phyloP scores from a whole-genome alignment of 2,888 invertebrate species.

The Ptychoptera contaminata region DNA sequence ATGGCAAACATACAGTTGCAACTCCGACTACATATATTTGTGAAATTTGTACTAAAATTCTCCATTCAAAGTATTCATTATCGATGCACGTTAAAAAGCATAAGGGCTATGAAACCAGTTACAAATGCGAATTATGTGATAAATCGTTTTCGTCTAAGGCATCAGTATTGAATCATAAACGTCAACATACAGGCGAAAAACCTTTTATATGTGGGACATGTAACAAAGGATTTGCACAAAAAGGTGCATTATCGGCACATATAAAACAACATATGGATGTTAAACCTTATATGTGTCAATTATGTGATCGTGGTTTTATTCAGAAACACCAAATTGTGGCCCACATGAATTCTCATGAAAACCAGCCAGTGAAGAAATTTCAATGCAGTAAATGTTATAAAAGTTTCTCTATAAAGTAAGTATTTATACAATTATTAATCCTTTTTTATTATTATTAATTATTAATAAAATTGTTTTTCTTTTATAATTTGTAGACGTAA shows the following conservation, averaged over 20 bases:
- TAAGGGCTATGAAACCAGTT: constrained; percentile 21
- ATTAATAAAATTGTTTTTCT: not conserved
- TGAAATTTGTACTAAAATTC: constrained; percentile 17
- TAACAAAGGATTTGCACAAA: constrained; percentile 10
- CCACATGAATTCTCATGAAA: constrained; percentile 9
- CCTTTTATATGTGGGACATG: constrained; percentile 10
- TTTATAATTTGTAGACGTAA: constrained; percentile 15
- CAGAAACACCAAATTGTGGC: constrained; percentile 27
- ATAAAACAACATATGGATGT: constrained; percentile 9
- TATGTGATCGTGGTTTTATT: constrained; percentile 9
- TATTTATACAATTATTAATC: not conserved
- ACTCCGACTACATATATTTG: constrained; percentile 9
- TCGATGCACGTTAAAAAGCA: constrained; percentile 20
- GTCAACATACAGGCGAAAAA: constrained; percentile 11
- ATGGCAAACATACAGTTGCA: not conserved
- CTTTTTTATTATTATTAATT: not conserved
- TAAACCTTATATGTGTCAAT: constrained; percentile 10
- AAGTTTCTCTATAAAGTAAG: constrained; percentile 21
- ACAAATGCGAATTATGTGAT: constrained; percentile 21
- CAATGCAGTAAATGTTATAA: constrained; percentile 22
- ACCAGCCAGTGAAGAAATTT: constrained; percentile 12
- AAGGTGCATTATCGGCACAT: constrained; percentile 9
- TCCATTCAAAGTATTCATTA: constrained; percentile 16
- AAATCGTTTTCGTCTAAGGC: constrained; percentile 9
- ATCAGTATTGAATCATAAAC: constrained; percentile 8